A percentile compares a stretch with the other conserved stretches of the same genome.
Conservation (phyloP, 2,113 vertebrate species). For the Pterocles gutturalis region DNA sequence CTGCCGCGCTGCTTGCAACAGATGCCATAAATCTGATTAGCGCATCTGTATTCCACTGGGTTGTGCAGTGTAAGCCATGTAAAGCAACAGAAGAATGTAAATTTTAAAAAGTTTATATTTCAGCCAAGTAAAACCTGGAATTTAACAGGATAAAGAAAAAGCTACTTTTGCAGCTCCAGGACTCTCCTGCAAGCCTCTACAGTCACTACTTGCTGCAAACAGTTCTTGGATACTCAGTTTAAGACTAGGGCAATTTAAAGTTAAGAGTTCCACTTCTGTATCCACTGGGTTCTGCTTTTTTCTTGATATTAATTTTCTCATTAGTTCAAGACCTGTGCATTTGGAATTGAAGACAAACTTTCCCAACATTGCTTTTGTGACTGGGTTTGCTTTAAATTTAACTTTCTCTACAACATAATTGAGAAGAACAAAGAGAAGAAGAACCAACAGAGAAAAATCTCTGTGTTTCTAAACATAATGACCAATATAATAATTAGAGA, state of each 20-base stretch:
- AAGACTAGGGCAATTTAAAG: neutral
- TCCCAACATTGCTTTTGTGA: neutral
- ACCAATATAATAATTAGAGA: neutral
- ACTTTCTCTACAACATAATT: neutral
- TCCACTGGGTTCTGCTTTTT: neutral
- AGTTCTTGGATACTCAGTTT: neutral
- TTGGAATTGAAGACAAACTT: neutral
- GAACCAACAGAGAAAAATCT: neutral
- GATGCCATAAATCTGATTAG: neutral
- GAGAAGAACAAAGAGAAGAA: neutral
- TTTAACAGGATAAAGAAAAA: neutral
- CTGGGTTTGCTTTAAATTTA: neutral
- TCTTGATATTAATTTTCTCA: neutral
- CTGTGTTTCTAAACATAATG: neutral
- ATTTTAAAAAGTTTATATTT: neutral
- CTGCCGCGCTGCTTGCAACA: rapidly evolving
- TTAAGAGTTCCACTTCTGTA: neutral
- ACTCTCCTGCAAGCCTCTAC: neutral
- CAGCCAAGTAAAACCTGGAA: neutral
- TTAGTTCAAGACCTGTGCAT: neutral
- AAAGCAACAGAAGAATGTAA: neutral
- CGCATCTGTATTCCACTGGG: rapidly evolving
- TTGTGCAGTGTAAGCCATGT: neutral
- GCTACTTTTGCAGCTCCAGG: neutral
- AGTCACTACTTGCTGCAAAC: neutral